Base-by-base conservation (phyloP, 2,888 invertebrate species). In the Keiferia lycopersicella region DNA sequence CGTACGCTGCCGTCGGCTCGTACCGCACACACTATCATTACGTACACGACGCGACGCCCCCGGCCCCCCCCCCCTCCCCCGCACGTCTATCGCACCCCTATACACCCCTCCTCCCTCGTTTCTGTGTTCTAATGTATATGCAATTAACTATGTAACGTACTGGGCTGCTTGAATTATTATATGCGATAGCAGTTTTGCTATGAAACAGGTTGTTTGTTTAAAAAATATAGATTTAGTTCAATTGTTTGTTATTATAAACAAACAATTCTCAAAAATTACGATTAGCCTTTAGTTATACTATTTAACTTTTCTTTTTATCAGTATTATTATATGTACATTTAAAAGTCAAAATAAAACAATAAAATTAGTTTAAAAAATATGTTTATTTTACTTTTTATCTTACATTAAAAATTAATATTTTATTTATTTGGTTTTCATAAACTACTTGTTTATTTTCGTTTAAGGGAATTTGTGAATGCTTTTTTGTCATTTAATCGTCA, bases 101-200 rank as follows among this genome's bases (percentile, higher is more conserved):
- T 7, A 62, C 61, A 56, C 16, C 67, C 60, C 60, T 14, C 18
- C 41, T n/a, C 45, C 60, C 45, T 60, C 22, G 39, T 56, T 60
- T 26, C 45, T 60, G 60, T 60, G 22, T 22, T 39, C 39, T 58
- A 58, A 58, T 58, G 58, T 58, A 58, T 18, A 58, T 58, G 39
- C 58, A 39, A 58, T 58, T 58, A 58, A 58, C 58, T 58, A 58
- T 58, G 58, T 58, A 58, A 56, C 30, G 34, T 56, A 30, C 56
- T 56, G 56, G n/a, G 56, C 56, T 56, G 16, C 56, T 56, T 56
- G 56, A 56, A 56, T 34, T 56, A 30, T 56, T 56, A 56, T 56
- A 56, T 34, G 56, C 30, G n/a, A 26, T 53, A 26, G 51, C 26
- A 53, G 26, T 53, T 11, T 26, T 2, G 2, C 3, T 22, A 11